Base-by-base conservation (phyloP, 2,113 vertebrate genomes). In the Bujurquina vittata region DNA sequence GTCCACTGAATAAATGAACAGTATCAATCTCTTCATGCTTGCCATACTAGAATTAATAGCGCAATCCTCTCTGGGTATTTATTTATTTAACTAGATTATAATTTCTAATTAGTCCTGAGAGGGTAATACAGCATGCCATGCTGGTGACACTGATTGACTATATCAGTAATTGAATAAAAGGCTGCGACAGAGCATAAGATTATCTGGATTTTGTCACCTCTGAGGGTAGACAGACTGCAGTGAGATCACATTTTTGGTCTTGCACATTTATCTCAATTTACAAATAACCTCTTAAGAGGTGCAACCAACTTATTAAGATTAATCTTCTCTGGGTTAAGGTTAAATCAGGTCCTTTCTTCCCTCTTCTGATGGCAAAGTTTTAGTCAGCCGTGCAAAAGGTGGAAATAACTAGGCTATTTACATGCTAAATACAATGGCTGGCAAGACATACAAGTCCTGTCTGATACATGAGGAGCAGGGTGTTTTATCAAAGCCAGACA, bases 401-500 rank as follows among this genome's bases (percentile, higher is more conserved):
- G 55, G 54, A 10, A 43, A 40, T 57, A 43, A 56, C 14, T 0
- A 75, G 56, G 33, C 40, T 20, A 86, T 23, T 74, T 33, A 58
- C 10, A 58, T 22, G 26, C 75, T 58, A 60, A 78, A 73, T 40
- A 72, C 31, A 23, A 20, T 10, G 8, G 33, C n/a, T 55, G 54
- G 72, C 59, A 80, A 43, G 12, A 61, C 40, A 76, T 11, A 58
- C 5, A 37, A 31, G 54, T 2, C 35, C n/a, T 62, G 59, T 20
- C 65, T 65, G 73, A 69, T 72, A 54, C 0, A 15, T 3, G 15
- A 6, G 15, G 6, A 72, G 26, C 35, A 49, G 46, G 11, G 23
- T 57, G n/a, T 40, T 73, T 81, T 62, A 72, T 72, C 75, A 75
- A 69, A 14, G 37, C 77, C 43, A 55, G 59, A 61, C 31, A 61